Percentiles rank a stretch among this genome's conserved stretches.
Conservation (phyloP, 2,888 invertebrate genomes). For the Schizotus pectinicornis region DNA sequence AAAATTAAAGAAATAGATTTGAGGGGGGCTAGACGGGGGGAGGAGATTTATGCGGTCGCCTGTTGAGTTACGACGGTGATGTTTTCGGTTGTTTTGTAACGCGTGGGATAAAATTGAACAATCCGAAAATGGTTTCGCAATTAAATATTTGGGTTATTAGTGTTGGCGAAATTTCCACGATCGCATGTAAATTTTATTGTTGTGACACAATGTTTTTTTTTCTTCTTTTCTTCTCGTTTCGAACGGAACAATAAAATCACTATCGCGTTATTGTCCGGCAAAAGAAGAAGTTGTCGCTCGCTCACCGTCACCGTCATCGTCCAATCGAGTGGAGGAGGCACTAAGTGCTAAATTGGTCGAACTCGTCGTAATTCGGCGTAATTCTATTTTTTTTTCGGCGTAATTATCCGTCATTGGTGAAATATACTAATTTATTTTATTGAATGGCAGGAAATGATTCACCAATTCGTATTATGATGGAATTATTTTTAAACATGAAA, state of each 20-base stretch:
- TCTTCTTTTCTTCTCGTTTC: too few species aligned
- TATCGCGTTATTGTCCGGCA: too few species aligned
- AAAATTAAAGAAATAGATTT: conserved; percentile 13
- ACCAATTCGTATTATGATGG: conserved; percentile 37
- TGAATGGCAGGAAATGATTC: conserved; percentile 46
- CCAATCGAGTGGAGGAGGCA: too few species aligned
- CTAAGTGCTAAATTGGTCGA: too few species aligned
- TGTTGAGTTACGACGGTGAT: too few species aligned
- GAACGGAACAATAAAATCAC: too few species aligned
- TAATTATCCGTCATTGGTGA: conserved; percentile 42
- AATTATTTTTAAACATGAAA: conserved; percentile 37
- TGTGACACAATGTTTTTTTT: conserved; percentile 22
- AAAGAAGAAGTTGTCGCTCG: too few species aligned
- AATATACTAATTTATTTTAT: conserved; percentile 42
- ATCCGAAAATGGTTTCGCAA: conserved; percentile 39
- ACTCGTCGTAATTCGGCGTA: neutral
- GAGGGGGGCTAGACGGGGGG: too few species aligned
- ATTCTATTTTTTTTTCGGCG: conserved; percentile 29
- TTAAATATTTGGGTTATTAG: conserved; percentile 41
- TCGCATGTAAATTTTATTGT: conserved; percentile 28
- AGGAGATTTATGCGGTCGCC: too few species aligned
- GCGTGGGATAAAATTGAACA: conserved; percentile 39
- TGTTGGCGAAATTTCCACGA: conserved; percentile 31
- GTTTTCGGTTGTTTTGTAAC: conserved; percentile 31
- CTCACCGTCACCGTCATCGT: too few species aligned